These are phyloP conservation scores for Ophion obscuratus DNA, from an alignment of 2,888 invertebrate genomes.

Conservation along the genomic window DNA sequence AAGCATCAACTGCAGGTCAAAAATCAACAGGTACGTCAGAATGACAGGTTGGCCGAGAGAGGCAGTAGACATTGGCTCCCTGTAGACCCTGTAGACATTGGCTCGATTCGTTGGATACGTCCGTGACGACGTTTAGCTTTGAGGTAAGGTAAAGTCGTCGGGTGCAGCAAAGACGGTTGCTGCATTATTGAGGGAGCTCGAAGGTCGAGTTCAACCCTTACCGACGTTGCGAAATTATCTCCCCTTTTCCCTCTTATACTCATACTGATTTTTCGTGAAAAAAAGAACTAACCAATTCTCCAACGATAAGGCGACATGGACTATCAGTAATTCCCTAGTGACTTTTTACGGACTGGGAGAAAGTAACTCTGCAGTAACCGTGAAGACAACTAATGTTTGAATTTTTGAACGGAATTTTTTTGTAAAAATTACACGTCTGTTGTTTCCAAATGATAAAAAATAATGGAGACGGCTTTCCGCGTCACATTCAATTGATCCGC, in stretches of 20 bases:
- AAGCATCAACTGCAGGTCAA: conserved; percentile 60
- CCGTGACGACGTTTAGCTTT: conserved; percentile 7
- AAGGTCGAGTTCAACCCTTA: conserved; percentile 39
- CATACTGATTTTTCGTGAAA: not conserved
- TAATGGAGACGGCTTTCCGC: too few species aligned
- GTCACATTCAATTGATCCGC: too few species aligned
- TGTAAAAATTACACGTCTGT: too few species aligned
- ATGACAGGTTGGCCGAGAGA: conserved; percentile 16
- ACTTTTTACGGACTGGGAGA: not conserved
- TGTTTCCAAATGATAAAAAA: too few species aligned
- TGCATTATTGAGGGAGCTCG: conserved; percentile 68
- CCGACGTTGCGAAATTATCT: conserved; percentile 36
- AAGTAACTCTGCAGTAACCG: too few species aligned
- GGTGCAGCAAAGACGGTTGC: conserved; percentile 27
- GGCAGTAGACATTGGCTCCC: too few species aligned
- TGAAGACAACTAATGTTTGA: not conserved
- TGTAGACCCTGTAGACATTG: not conserved
- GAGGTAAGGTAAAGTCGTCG: conserved; percentile 37
- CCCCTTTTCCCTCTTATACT: too few species aligned
- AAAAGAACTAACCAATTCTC: not conserved
- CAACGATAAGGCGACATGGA: too few species aligned
- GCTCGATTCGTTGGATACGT: conserved; percentile 14
- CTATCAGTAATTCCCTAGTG: not conserved
- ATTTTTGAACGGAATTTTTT: not conserved
- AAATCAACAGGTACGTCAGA: conserved; percentile 55